phyloP scores from a whole-genome alignment of 2,797 vertebrate species.

The Etheostoma nigrum region DNA sequence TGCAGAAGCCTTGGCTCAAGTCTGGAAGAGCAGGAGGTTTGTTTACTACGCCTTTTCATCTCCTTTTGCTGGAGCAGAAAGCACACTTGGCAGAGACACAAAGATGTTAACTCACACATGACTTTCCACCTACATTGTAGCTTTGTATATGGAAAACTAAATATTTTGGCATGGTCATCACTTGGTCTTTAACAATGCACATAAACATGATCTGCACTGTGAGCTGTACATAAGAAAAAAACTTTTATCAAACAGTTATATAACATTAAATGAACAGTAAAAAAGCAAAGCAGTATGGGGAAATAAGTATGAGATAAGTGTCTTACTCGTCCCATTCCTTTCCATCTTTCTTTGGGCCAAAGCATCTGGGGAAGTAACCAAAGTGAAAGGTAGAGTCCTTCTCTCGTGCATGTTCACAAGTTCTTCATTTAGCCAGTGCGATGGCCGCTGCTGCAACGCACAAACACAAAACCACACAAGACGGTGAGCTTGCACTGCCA shows the following conservation, averaged over 20 bases:
- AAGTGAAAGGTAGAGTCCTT: conserved; percentile 73
- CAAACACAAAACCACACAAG: conserved; percentile 78
- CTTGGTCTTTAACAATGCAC: conserved; percentile 37
- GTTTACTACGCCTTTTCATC: conserved; percentile 75
- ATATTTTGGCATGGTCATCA: conserved; percentile 55
- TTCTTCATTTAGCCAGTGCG: conserved; percentile 73
- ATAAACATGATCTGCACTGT: conserved; percentile 27
- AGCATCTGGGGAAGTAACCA: conserved; percentile 79
- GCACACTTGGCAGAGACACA: conserved; percentile 64
- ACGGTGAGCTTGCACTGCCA: conserved; percentile 72
- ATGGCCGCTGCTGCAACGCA: conserved; percentile 74
- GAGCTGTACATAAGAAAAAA: conserved; percentile 21
- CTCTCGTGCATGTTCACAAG: conserved; percentile 78
- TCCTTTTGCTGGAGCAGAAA: conserved; percentile 67
- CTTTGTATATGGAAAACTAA: conserved; percentile 56
- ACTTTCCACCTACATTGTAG: conserved; percentile 61
- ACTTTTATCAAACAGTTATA: conserved; percentile 22
- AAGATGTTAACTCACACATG: conserved; percentile 65
- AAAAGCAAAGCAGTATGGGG: conserved; percentile 33
- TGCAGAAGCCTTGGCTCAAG: conserved; percentile 77
- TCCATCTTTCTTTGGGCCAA: conserved; percentile 81
- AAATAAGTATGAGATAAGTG: conserved; percentile 20
- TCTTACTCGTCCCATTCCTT: conserved; percentile 79
- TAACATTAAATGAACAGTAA: conserved; percentile 32
- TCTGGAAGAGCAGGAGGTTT: conserved; percentile 76